Evolutionary conservation across 2,797 vertebrate genomes (phyloP).

Genomic region (Vireo griseus): DNA sequence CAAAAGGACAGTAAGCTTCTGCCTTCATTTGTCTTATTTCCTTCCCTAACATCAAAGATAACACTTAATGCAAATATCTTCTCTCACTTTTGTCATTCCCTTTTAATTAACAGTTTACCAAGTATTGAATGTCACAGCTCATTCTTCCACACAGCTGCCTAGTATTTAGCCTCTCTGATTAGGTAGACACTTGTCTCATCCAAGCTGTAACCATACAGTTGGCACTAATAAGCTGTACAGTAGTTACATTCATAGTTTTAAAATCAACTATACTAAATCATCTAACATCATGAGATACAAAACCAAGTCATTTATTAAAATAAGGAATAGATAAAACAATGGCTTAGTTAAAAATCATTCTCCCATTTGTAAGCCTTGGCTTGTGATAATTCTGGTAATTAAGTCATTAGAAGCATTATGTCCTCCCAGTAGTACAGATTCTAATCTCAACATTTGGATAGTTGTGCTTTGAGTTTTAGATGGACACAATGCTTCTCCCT

Average conservation of each 20-base stretch:
- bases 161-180: not conserved
- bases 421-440: not conserved
- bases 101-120: not conserved
- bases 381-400: not conserved
- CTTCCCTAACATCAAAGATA: not conserved
- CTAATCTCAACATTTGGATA: not conserved
- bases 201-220: not conserved
- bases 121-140: not conserved
- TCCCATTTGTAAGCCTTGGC: fast-evolving
- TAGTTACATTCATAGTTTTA: not conserved
- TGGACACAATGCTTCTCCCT: not conserved
- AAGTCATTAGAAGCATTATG: not conserved
- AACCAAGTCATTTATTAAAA: not conserved
- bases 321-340: not conserved
- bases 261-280: not conserved
- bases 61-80: not conserved
- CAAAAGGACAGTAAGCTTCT: not conserved
- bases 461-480: not conserved
- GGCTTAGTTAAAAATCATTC: not conserved
- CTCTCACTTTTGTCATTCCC: not conserved
- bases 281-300: not conserved
- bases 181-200: not conserved
- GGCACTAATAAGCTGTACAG: not conserved
- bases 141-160: not conserved
- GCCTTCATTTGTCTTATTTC: not conserved